Percentiles rank a stretch among this genome's conserved stretches.
These are phyloP conservation scores for Podabrus alpinus DNA, from an alignment of 2,888 invertebrate genomes.

Conservation along the genomic window DNA sequence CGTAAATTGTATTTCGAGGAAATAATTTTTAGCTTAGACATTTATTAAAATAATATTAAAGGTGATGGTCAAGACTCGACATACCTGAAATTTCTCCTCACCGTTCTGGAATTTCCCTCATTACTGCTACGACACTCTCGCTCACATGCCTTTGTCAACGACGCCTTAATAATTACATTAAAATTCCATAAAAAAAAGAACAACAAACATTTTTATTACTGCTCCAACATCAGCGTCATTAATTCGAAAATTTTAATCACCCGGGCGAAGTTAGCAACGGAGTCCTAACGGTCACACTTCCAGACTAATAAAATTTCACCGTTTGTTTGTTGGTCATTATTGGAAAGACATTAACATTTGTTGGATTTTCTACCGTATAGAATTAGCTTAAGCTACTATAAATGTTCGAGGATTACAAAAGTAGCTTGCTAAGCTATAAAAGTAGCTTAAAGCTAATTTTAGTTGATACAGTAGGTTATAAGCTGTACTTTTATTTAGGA, in stretches of 20 bases:
- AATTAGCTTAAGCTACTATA: too few species aligned
- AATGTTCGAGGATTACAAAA: too few species aligned
- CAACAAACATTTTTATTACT: background rate
- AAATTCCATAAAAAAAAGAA: background rate
- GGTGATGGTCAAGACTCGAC: background rate
- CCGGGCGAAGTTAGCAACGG: background rate
- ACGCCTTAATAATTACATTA: background rate
- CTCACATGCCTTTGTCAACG: background rate
- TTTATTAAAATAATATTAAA: background rate
- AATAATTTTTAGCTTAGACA: background rate
- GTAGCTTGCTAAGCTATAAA: too few species aligned
- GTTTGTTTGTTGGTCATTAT: too few species aligned
- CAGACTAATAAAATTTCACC: background rate
- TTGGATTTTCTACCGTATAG: too few species aligned
- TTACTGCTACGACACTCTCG: background rate
- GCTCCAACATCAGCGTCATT: background rate
- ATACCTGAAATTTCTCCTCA: background rate
- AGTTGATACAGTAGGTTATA: too few species aligned
- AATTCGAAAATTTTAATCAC: background rate
- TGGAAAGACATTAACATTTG: too few species aligned
- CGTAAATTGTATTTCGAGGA: background rate
- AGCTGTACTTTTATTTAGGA: too few species aligned
- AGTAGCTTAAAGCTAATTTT: too few species aligned
- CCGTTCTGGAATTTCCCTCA: background rate
- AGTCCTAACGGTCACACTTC: background rate